Evolutionary conservation across 2,113 vertebrate species (phyloP).

Genomic region (Calypte anna): DNA sequence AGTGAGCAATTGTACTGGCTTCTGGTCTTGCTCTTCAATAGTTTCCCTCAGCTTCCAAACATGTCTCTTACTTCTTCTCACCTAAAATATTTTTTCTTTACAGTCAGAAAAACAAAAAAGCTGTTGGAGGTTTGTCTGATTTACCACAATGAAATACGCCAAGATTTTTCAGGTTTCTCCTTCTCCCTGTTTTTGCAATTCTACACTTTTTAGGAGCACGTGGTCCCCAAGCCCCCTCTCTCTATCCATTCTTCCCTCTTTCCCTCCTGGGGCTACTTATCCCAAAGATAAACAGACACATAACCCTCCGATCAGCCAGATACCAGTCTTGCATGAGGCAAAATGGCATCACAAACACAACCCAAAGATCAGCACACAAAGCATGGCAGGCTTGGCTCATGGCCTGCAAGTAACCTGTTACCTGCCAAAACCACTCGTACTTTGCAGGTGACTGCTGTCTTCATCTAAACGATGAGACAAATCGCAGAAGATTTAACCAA

Average conservation of each 20-base stretch:
- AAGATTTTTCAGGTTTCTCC: background rate
- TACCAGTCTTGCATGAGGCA: background rate
- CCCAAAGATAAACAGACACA: background rate
- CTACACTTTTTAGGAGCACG: background rate
- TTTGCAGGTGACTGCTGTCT: background rate
- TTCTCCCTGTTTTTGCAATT: background rate
- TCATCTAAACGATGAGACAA: background rate
- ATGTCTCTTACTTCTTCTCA: background rate
- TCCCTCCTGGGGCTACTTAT: background rate
- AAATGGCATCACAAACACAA: background rate
- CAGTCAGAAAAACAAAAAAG: background rate
- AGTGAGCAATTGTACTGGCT: background rate
- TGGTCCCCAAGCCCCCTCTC: background rate
- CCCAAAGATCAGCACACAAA: background rate
- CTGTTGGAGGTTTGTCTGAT: background rate
- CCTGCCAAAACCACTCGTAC: background rate
- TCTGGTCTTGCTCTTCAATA: background rate
- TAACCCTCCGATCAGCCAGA: background rate
- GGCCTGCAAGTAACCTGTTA: rapidly evolving
- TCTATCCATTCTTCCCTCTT: background rate
- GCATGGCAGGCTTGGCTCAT: rapidly evolving
- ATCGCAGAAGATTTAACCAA: background rate
- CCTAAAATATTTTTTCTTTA: background rate
- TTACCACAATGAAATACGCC: background rate
- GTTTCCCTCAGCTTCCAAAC: background rate